Conservation (phyloP, 2,113 vertebrate species). For the Etia nguti region DNA sequence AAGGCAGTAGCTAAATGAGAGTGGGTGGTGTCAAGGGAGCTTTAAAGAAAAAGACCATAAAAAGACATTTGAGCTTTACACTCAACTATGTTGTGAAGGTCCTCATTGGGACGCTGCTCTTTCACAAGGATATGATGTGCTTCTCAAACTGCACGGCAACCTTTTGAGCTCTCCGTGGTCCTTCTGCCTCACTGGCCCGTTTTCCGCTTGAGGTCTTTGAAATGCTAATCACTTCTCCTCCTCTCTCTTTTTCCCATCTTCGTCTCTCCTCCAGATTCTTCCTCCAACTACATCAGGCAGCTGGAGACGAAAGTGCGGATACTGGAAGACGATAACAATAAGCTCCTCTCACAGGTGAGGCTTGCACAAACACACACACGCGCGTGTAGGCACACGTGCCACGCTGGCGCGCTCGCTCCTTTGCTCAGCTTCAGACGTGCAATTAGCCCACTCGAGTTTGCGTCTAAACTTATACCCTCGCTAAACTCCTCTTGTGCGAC, state of each 20-base stretch:
- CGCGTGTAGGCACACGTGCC: neutral
- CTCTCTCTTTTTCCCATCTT: conserved; percentile 1
- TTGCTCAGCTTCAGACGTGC: neutral
- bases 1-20: neutral
- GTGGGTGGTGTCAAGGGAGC: neutral
- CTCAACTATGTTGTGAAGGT: neutral
- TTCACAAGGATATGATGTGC: neutral
- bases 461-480: neutral
- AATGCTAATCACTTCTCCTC: conserved; percentile 55
- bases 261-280: conserved; percentile 76
- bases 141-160: neutral
- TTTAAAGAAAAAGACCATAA: neutral
- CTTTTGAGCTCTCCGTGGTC: neutral
- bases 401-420: neutral
- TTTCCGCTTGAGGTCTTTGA: conserved; percentile 42
- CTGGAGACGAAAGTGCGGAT: conserved; percentile 92
- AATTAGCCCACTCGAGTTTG: neutral
- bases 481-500: neutral
- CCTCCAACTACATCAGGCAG: conserved; percentile 89
- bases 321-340: conserved; percentile 86
- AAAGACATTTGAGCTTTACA: neutral
- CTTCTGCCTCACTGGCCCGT: conserved; percentile 21
- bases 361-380: neutral
- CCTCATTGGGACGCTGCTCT: neutral
- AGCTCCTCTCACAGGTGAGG: conserved; percentile 87